Percentiles rank a stretch among this genome's conserved stretches.
phyloP scores from a whole-genome alignment of 2,797 vertebrate genomes.

The Pseudomugil gertrudae region DNA sequence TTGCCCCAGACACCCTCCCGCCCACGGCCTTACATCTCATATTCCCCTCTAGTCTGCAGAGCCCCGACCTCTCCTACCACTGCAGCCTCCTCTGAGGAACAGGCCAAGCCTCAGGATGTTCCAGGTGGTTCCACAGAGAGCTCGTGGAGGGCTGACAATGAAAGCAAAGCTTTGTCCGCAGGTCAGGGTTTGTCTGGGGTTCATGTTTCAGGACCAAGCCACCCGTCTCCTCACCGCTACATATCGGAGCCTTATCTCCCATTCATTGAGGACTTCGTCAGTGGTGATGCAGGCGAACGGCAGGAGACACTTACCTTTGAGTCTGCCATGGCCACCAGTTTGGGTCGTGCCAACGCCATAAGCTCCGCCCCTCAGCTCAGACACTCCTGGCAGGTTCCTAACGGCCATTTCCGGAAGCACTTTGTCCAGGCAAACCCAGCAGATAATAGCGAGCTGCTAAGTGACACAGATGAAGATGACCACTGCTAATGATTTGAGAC shows the following conservation, averaged over 20 bases:
- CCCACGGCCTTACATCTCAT: conserved; percentile 94
- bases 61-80: conserved; percentile 78
- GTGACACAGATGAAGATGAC: conserved; percentile 97
- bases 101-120: conserved; percentile 77
- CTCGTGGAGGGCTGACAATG: conserved; percentile 67
- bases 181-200: conserved; percentile 74
- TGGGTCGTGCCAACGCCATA: conserved; percentile 92
- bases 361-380: conserved; percentile 92
- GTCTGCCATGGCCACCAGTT: conserved; percentile 91
- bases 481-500: conserved; percentile 86
- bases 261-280: conserved; percentile 86
- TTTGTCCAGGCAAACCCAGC: conserved; percentile 82
- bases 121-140: conserved; percentile 68
- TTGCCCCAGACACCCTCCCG: conserved; percentile 94
- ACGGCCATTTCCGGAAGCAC: conserved; percentile 92
- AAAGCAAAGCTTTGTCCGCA: conserved; percentile 72
- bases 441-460: conserved; percentile 87
- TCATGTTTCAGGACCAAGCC: conserved; percentile 76
- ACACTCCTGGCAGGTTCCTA: conserved; percentile 98
- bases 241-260: conserved; percentile 97
- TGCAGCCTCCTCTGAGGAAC: conserved; percentile 75
- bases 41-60: conserved; percentile 89
- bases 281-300: conserved; percentile 83
- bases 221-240: conserved; percentile 91
- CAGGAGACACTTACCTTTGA: conserved; percentile 96